phyloP scores from a whole-genome alignment of 2,888 invertebrate species.

The Drosophila barbarae region DNA sequence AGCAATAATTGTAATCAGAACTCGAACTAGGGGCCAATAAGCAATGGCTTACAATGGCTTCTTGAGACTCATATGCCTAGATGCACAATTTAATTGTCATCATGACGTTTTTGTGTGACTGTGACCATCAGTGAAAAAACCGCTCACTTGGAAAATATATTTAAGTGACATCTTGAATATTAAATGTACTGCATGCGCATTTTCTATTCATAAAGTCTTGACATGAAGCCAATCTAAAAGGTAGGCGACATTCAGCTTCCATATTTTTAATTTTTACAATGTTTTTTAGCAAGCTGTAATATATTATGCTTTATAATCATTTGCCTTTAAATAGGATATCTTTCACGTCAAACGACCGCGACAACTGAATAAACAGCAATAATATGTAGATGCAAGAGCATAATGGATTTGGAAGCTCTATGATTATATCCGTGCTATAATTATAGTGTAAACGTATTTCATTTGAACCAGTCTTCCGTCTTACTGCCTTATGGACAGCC shows the following conservation, averaged over 20 bases:
- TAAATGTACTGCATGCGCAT: not conserved
- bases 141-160: not conserved
- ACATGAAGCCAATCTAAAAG: not conserved
- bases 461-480: conserved; percentile 7
- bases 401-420: conserved; percentile 2
- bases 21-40: not conserved
- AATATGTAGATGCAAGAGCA: not conserved
- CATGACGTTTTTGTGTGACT: no score
- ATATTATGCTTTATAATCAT: not conserved
- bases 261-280: not conserved
- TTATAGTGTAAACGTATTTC: conserved; percentile 1
- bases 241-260: not conserved
- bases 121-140: not conserved
- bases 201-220: not conserved
- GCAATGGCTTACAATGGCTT: no score
- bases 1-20: not conserved
- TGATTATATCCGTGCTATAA: not conserved
- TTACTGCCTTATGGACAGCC: not conserved
- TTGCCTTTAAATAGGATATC: not conserved
- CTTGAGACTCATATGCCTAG: not conserved
- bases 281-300: not conserved
- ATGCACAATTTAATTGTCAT: not conserved
- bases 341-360: not conserved
- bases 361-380: no score
- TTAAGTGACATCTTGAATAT: not conserved